phyloP scores from a whole-genome alignment of 2,888 invertebrate genomes.

The Schizotus pectinicornis region DNA sequence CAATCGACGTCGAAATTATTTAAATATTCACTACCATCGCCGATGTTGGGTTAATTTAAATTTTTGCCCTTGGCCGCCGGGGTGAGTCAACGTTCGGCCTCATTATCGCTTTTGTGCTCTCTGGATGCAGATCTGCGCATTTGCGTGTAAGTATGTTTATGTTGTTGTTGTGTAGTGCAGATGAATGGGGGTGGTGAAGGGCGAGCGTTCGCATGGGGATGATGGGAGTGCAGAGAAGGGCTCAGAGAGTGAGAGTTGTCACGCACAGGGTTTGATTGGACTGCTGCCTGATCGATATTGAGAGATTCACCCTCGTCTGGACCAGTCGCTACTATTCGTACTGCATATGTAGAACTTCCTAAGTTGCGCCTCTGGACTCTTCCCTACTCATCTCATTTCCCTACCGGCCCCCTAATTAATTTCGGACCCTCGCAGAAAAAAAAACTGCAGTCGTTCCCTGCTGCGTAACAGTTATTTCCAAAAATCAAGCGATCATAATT shows the following conservation, averaged over 20 bases:
- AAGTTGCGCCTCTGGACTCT: constrained; percentile 11
- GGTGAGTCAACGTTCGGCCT: constrained; percentile 15
- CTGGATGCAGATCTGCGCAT: constrained; percentile 34
- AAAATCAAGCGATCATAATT: constrained; percentile 40
- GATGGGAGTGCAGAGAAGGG: constrained; percentile 45
- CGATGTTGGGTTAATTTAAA: background rate
- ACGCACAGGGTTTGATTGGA: constrained; percentile 61
- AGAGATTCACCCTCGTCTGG: constrained; percentile 57
- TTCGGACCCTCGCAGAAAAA: background rate
- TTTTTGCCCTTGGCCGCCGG: background rate
- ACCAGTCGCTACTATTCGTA: constrained; percentile 53
- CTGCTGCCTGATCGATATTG: constrained; percentile 58
- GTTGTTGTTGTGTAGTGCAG: constrained; percentile 37
- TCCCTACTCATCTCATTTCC: constrained; percentile 19
- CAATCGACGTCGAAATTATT: constrained; percentile 37
- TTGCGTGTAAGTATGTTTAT: constrained; percentile 41
- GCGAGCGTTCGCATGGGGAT: constrained; percentile 30
- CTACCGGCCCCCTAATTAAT: constrained; percentile 15
- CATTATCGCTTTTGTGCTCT: constrained; percentile 8
- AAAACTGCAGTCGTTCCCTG: constrained; percentile 29
- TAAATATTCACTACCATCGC: constrained; percentile 24
- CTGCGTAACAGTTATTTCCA: constrained; percentile 41
- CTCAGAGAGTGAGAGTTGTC: constrained; percentile 58
- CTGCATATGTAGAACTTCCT: constrained; percentile 48
- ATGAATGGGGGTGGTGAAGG: constrained; percentile 37